Conservation (phyloP, 2,888 invertebrate species). For the Mechanitis mazaeus region DNA sequence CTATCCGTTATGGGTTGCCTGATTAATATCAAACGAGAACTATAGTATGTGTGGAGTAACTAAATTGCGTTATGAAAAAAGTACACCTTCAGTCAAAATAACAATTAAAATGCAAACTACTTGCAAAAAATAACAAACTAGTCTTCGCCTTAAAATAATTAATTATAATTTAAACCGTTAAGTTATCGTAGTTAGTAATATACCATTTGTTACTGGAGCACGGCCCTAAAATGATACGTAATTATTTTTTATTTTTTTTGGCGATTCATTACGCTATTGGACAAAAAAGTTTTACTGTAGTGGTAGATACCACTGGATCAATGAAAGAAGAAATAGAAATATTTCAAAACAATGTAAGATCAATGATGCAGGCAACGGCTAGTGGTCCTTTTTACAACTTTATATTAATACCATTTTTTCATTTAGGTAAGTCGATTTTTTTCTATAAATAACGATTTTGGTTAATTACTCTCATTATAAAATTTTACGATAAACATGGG, state of each 20-base stretch:
- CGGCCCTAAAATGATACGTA: slow-evolving; percentile 9
- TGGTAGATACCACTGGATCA: slow-evolving; percentile 48
- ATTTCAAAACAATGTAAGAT: slow-evolving; percentile 38
- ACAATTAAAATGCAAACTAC: too few relatives aligned
- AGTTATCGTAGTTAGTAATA: slow-evolving; percentile 5
- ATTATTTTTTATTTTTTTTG: slow-evolving; percentile 11
- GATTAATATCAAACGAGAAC: too few relatives aligned
- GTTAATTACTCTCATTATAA: too few relatives aligned
- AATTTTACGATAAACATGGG: too few relatives aligned
- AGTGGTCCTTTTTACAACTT: slow-evolving; percentile 25
- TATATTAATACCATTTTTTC: slow-evolving; percentile 31
- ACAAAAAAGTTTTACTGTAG: slow-evolving; percentile 47
- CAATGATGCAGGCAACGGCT: slow-evolving; percentile 19
- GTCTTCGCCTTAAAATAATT: too few relatives aligned
- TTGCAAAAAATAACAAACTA: too few relatives aligned
- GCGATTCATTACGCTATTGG: slow-evolving; percentile 3
- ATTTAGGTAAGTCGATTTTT: slow-evolving; percentile 30
- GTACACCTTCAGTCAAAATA: too few relatives aligned
- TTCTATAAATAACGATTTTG: not conserved
- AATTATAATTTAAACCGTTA: too few relatives aligned
- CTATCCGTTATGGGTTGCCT: too few relatives aligned
- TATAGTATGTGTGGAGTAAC: too few relatives aligned
- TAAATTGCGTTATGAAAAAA: too few relatives aligned
- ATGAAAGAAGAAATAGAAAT: slow-evolving; percentile 46
- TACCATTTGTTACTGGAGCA: slow-evolving; percentile 6